A percentile compares a stretch with the other conserved stretches of the same genome.
Conservation (phyloP, 2,113 vertebrate genomes). For the Spilogale gracilis region DNA sequence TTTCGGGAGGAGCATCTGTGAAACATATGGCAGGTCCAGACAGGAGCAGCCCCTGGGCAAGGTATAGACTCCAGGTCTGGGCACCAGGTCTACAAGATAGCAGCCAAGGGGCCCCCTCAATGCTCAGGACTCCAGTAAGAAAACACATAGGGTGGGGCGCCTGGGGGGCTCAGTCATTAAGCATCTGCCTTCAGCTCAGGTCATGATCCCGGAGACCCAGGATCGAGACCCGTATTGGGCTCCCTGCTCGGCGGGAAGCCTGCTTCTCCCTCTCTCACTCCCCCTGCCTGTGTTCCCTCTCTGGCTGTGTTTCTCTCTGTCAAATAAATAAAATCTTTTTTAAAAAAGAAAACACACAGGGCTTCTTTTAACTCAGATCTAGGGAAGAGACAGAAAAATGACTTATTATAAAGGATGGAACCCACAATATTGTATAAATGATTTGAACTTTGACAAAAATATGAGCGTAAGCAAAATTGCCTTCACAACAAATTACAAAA, state of each 20-base stretch:
- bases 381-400: neutral
- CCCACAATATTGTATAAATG: neutral
- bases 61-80: no score
- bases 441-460: neutral
- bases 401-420: neutral
- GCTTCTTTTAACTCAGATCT: neutral
- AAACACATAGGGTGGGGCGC: neutral
- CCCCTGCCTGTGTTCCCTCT: no score
- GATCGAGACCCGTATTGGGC: no score
- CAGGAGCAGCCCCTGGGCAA: neutral
- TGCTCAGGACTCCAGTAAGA: neutral
- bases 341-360: neutral
- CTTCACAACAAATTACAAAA: neutral
- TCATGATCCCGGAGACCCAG: no score
- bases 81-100: neutral
- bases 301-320: no score
- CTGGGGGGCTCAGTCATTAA: no score
- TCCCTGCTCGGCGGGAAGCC: no score
- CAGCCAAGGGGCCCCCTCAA: accelerated
- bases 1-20: neutral
- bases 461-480: neutral
- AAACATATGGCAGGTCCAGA: neutral
- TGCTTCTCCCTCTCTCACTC: no score
- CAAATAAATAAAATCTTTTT: no score
- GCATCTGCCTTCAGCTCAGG: no score